phyloP scores from a whole-genome alignment of 2,797 vertebrate genomes.

The Lophotriccus pileatus region DNA sequence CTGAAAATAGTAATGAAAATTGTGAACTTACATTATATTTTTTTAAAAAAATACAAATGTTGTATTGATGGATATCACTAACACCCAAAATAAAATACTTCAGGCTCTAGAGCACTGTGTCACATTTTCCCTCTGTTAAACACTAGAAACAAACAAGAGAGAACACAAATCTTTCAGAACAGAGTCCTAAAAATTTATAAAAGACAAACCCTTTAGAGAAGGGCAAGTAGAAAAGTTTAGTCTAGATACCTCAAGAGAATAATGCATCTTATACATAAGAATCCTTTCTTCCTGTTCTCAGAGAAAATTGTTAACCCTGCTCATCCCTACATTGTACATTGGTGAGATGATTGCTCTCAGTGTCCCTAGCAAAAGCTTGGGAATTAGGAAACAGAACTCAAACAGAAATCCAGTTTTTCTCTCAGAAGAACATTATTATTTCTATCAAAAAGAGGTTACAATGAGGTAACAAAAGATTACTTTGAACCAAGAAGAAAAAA shows the following conservation, averaged over 20 bases:
- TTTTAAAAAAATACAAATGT: neutral
- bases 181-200: neutral
- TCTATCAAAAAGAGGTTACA: neutral
- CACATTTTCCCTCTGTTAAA: neutral
- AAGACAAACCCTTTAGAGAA: neutral
- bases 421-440: neutral
- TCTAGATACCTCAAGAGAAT: neutral
- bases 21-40: neutral
- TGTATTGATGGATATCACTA: neutral
- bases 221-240: neutral
- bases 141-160: neutral
- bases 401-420: neutral
- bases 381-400: neutral
- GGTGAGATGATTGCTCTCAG: neutral
- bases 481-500: neutral
- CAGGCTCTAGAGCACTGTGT: neutral
- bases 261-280: neutral
- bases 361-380: neutral
- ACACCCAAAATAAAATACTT: neutral
- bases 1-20: neutral
- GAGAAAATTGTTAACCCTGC: neutral
- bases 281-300: neutral
- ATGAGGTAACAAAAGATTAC: neutral
- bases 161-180: neutral
- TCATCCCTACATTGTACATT: neutral